Percentiles rank a stretch among this genome's conserved stretches.
These are phyloP conservation scores for Drosophila repleta DNA, from an alignment of 1,140 invertebrate genomes.

Conservation along the genomic window DNA sequence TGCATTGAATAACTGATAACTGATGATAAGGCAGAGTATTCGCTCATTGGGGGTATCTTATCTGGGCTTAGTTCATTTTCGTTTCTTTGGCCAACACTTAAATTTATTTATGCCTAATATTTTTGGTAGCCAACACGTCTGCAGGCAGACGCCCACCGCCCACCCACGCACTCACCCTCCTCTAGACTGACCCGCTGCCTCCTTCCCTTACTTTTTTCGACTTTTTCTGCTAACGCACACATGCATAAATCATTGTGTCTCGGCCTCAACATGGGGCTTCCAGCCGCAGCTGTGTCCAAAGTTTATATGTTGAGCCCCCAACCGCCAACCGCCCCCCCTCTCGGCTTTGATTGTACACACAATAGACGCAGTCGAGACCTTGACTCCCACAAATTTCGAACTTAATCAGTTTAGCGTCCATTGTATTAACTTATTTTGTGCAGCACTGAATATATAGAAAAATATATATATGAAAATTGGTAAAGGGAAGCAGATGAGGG, in stretches of 20 bases:
- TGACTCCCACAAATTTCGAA: background rate
- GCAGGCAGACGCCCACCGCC: background rate
- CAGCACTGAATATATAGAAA: background rate
- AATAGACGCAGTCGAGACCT: background rate
- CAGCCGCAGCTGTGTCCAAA: slow-evolving; percentile 48
- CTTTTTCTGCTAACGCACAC: slow-evolving; percentile 34
- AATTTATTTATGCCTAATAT: slow-evolving; percentile 77
- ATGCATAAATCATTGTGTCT: slow-evolving; percentile 56
- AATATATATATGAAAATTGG: too few species aligned
- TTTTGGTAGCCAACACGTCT: slow-evolving; percentile 43
- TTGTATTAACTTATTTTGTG: background rate
- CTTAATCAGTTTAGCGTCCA: background rate
- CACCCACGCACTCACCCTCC: background rate
- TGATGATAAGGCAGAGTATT: background rate
- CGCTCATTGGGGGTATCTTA: slow-evolving; percentile 26
- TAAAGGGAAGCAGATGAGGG: too few species aligned
- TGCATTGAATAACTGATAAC: background rate
- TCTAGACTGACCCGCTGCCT: background rate
- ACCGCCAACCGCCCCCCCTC: background rate
- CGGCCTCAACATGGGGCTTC: slow-evolving; percentile 15
- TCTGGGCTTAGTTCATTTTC: background rate
- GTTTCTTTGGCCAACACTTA: slow-evolving; percentile 24
- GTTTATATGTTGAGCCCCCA: slow-evolving; percentile 17
- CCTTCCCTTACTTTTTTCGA: slow-evolving; percentile 7
- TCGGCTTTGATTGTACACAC: background rate